phyloP scores from a whole-genome alignment of 2,888 invertebrate species.

The Micropterix aruncella region DNA sequence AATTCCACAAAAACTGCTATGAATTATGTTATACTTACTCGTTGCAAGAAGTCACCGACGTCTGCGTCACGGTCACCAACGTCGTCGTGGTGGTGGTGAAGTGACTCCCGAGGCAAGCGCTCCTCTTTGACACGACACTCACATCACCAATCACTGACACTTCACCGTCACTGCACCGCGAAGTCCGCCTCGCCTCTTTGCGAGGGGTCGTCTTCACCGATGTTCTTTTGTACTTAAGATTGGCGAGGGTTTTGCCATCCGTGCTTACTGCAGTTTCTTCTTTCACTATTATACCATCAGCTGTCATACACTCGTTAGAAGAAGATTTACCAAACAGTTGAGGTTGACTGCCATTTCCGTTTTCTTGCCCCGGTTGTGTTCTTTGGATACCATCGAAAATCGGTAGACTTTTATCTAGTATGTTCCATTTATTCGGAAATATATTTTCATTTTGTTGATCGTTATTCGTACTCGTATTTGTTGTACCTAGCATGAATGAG shows the following conservation, averaged over 20 bases:
- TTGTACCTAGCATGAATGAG: slow-evolving; percentile 19
- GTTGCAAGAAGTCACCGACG: slow-evolving; percentile 32
- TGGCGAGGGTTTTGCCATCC: slow-evolving; percentile 28
- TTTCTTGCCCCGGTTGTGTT: neutral
- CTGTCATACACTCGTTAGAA: slow-evolving; percentile 28
- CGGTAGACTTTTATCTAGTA: neutral
- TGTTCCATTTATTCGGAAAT: neutral
- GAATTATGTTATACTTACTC: slow-evolving; percentile 33
- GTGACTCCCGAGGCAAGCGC: slow-evolving; percentile 24
- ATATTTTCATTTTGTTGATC: neutral
- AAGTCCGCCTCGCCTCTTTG: slow-evolving; percentile 21
- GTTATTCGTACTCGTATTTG: slow-evolving; percentile 18
- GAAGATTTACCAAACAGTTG: slow-evolving; percentile 27
- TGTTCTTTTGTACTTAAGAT: slow-evolving; percentile 30
- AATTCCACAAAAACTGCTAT: too few relatives aligned
- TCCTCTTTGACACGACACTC: slow-evolving; percentile 19
- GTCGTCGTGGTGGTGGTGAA: slow-evolving; percentile 32
- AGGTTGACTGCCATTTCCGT: neutral
- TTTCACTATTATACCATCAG: slow-evolving; percentile 29
- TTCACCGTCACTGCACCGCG: slow-evolving; percentile 7
- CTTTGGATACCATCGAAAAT: neutral
- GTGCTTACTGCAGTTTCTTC: slow-evolving; percentile 33
- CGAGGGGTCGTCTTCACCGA: slow-evolving; percentile 28
- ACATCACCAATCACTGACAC: slow-evolving; percentile 8
- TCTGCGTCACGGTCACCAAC: slow-evolving; percentile 32